Evolutionary conservation across 2,888 invertebrate genomes (phyloP), one percentile per base, ranked within the genome.

Genomic region (Acronicta aceris): DNA sequence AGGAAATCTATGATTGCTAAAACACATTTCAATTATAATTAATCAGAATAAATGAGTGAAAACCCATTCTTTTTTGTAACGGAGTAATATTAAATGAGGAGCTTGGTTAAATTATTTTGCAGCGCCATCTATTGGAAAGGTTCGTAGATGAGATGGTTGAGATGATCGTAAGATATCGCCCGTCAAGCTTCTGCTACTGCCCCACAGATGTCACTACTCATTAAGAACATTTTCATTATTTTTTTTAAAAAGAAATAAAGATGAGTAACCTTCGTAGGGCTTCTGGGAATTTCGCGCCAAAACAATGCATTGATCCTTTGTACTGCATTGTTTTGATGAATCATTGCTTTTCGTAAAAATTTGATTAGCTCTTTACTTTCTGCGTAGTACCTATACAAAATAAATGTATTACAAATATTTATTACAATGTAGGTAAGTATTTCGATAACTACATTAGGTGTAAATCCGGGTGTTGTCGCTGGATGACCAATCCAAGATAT

Each of bases 191-290:
- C 38, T 6, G 65, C 85, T 82, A 81, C 61, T 82, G 38, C n/a
- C 50, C 62, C 69, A 77, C 52, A 86, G 87, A 83, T 83, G 84
- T 81, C 85, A 70, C 52, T 65, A 55, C 45, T 16, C n/a, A 0
- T 1, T 4, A 58, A 15, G 10, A 40, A 33, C 33, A 38, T 17
- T 13, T 36, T 49, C 13, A 0, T 41, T n/a, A 2, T 45, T n/a
- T 59, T 62, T 48, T 48, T 41, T 63, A 47, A 61, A 56, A 13
- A 21, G 1, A 56, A 59, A 63, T 65, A 68, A 47, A 48, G 21
- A 63, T 74, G 75, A 74, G 53, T 71, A 60, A 71, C 46, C 56
- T 33, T 38, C 38, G 5, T 25, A 45, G 46, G 12, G 33, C 33
- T 59, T 43, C 53, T 56, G 42, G 38, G 49, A 49, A 60, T 47